Base-by-base conservation (phyloP, 2,888 invertebrate genomes). In the Cenopis cana region DNA sequence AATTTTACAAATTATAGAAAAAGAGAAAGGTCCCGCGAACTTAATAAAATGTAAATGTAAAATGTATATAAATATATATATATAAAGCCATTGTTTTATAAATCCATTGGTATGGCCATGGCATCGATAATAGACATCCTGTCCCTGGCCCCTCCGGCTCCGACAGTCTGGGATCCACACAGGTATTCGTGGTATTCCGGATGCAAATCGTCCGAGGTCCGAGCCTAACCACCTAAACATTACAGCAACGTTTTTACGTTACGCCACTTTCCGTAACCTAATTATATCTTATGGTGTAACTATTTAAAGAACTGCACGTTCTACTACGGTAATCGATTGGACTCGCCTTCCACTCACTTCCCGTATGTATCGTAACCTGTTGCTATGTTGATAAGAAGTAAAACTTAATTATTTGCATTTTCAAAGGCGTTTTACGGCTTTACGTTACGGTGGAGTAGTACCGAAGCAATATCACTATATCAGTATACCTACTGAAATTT, bases 291-390 rank as follows among this genome's bases (percentile, higher is more conserved):
- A 62, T 62, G 52, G 36, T 20, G 36, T 62, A 62, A 62, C 52
- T 62, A 62, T 62, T 62, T 62, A 36, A 52, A 36, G 62, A 36
- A 18, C 18, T 62, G 18, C 18, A 50, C 50, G 62, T 62, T 62
- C 18, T 62, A 50, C 9, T 52, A 52, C 9, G n/a, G 14, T 36
- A 56, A 36, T n/a, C 62, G 36, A 50, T 62, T 62, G 33, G 52
- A 14, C 17, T 6, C 62, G 62, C 62, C 62, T 52, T 41, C 52
- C 33, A 12, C 17, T 61, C 50, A 61, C 61, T 61, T 61, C 61
- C 61, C 50, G n/a, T 50, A 60, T 60, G 41, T 17, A 60, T 11
- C 46, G 12, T 57, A 5, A 29, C 46, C 18, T 18, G 57, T 57
- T 57, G 12, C 20, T 57, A 57, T 10, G 57, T 38, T 38, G 57